A percentile compares a stretch with the other conserved stretches of the same genome.
Conservation (phyloP, 1,140 invertebrate species). For the Palaemon carinicauda region DNA sequence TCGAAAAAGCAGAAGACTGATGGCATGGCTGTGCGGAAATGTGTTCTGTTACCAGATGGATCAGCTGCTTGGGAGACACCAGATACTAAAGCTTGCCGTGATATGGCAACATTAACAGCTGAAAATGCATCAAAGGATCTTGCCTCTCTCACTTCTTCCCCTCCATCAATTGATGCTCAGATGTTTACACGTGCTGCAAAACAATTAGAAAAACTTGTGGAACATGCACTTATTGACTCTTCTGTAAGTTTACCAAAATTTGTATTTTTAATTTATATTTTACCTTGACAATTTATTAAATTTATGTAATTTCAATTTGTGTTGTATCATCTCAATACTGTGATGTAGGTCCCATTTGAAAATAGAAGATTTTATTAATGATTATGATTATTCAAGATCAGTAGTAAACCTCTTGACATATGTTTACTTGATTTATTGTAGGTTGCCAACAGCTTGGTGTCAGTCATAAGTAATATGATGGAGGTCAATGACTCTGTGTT, state of each 20-base stretch:
- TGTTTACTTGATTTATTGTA: background rate
- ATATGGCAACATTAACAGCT: slow-evolving; percentile 3
- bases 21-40: slow-evolving; percentile 3
- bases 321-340: too few species aligned
- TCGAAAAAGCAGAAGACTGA: too few species aligned
- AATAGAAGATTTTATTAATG: background rate
- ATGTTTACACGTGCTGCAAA: slow-evolving; percentile 17
- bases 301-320: too few species aligned
- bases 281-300: too few species aligned
- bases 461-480: slow-evolving; percentile 63
- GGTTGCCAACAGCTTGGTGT: slow-evolving; percentile 60
- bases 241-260: background rate
- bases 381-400: too few species aligned
- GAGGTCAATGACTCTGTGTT: slow-evolving; percentile 62
- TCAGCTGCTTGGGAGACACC: slow-evolving; percentile 21
- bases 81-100: slow-evolving; percentile 18
- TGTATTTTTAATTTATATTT: background rate
- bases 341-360: background rate
- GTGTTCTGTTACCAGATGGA: slow-evolving; percentile 18
- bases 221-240: slow-evolving; percentile 27
- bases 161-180: background rate
- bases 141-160: slow-evolving; percentile 10
- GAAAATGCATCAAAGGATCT: slow-evolving; percentile 14
- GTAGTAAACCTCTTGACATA: background rate
- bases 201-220: slow-evolving; percentile 3